Percentiles rank a stretch among this genome's conserved stretches.
Evolutionary conservation across 2,888 invertebrate species (phyloP).

Genomic region (Frankliniella fusca): DNA sequence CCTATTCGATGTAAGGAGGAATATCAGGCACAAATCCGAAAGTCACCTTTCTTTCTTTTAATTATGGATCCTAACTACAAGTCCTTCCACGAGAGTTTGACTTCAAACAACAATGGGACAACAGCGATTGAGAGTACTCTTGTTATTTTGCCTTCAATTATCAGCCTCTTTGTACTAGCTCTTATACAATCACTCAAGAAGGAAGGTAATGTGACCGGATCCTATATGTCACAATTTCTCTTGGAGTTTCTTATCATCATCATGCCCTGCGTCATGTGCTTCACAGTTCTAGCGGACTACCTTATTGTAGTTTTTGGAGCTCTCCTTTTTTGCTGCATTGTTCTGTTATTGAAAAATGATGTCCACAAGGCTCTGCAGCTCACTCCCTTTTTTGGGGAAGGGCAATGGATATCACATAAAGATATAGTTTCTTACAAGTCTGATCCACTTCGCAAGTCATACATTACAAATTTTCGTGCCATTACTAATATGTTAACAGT

Average conservation of each 20-base stretch:
- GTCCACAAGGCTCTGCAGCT: conserved; percentile 30
- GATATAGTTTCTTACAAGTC: conserved; percentile 31
- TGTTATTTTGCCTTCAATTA: background rate
- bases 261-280: conserved; percentile 45
- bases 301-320: conserved; percentile 39
- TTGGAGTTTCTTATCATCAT: conserved; percentile 44
- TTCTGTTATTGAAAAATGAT: background rate
- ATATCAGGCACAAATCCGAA: background rate
- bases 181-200: background rate
- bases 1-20: background rate
- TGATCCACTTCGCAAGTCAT: too few relatives aligned
- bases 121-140: conserved; percentile 43
- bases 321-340: conserved; percentile 40
- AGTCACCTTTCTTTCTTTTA: background rate
- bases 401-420: conserved; percentile 27
- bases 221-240: conserved; percentile 40
- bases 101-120: conserved; percentile 47
- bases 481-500: conserved; percentile 68
- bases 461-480: conserved; percentile 63
- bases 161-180: background rate
- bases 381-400: conserved; percentile 27
- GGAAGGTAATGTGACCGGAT: conserved; percentile 27
- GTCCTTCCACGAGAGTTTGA: conserved; percentile 52
- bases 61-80: conserved; percentile 50
- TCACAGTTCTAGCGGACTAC: conserved; percentile 44